A percentile compares a stretch with the other conserved stretches of the same genome.
phyloP scores from a whole-genome alignment of 1,140 invertebrate species.

The Nixonia krombeini region DNA sequence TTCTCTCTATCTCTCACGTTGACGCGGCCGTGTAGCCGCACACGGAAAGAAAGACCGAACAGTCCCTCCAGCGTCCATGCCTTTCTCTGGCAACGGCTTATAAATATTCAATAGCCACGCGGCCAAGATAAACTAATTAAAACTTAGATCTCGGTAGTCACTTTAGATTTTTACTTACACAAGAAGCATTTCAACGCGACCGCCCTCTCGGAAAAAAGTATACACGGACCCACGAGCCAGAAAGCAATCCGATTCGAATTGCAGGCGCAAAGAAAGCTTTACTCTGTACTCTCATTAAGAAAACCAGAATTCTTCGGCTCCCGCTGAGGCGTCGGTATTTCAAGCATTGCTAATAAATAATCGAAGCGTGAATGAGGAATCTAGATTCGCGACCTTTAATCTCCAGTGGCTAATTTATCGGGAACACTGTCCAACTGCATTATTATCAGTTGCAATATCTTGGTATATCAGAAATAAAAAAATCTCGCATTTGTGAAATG shows the following conservation, averaged over 20 bases:
- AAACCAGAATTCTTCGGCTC: conserved; percentile 66
- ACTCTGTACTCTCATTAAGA: conserved; percentile 72
- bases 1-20: conserved; percentile 25
- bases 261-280: conserved; percentile 70
- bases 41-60: conserved; percentile 20
- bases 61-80: conserved; percentile 14
- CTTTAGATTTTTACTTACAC: conserved; percentile 74
- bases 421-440: too few relatives aligned
- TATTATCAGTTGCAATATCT: too few relatives aligned
- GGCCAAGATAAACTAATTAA: conserved; percentile 74
- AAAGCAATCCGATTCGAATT: conserved; percentile 63
- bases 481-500: too few relatives aligned
- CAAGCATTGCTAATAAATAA: conserved; percentile 33
- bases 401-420: too few relatives aligned
- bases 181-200: conserved; percentile 72
- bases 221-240: conserved; percentile 58
- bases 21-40: conserved; percentile 5
- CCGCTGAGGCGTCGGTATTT: conserved; percentile 19
- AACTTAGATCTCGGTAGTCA: conserved; percentile 74
- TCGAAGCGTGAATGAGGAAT: conserved; percentile 6
- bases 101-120: conserved; percentile 74
- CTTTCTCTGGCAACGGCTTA: conserved; percentile 58
- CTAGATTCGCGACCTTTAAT: too few relatives aligned
- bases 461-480: too few relatives aligned
- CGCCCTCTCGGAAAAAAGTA: conserved; percentile 57